phyloP scores from a whole-genome alignment of 2,797 vertebrate genomes.

The Rhabdophis nuchalis region DNA sequence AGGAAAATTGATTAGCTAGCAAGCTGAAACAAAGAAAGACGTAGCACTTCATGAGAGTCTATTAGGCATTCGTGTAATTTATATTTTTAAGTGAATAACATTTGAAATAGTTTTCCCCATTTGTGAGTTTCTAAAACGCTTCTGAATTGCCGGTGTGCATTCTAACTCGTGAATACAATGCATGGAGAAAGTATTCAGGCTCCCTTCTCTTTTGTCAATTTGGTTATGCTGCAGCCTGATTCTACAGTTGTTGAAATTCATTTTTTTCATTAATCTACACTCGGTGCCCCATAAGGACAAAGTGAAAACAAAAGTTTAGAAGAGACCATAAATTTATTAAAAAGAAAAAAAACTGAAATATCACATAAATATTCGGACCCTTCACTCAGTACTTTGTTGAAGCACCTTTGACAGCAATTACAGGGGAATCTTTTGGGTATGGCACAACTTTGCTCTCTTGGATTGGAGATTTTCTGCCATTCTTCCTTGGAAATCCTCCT shows the following conservation, averaged over 20 bases:
- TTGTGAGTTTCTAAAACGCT: neutral
- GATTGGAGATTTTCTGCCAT: neutral
- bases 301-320: no score
- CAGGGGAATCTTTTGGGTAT: neutral
- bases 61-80: neutral
- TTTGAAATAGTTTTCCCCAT: neutral
- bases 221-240: no score
- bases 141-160: neutral
- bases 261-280: no score
- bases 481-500: neutral
- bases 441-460: neutral
- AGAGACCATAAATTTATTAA: no score
- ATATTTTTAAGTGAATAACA: neutral
- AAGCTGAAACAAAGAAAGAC: neutral
- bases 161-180: neutral
- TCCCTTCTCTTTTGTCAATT: no score
- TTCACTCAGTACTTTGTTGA: neutral
- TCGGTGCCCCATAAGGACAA: no score
- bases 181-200: no score
- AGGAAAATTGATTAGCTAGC: neutral
- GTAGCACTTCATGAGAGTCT: neutral
- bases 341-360: no score
- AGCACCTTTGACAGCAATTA: neutral
- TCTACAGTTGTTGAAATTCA: no score
- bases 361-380: neutral